Evolutionary conservation across 2,113 vertebrate species (phyloP), one percentile per base, ranked within the genome.

Genomic region (Narcine bancroftii): DNA sequence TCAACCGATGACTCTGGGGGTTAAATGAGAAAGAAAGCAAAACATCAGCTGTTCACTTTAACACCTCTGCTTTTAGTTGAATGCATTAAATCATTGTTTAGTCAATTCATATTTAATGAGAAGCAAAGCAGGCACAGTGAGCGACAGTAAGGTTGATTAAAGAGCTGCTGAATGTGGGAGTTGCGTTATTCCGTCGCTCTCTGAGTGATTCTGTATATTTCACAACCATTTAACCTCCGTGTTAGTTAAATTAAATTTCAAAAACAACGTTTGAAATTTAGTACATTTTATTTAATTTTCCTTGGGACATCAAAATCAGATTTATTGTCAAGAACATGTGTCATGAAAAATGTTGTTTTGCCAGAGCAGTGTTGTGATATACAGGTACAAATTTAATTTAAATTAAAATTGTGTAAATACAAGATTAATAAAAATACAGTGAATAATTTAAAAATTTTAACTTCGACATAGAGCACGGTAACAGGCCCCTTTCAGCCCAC

Each of bases 61-160:
- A 33, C 26, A 36, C 53, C 53, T 36, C n/a, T 87, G 33, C 11
- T 60, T 53, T 60, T 60, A 63, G 13, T 60, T 87, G 60, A 87
- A 60, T 60, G 53, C 7, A 56, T 60, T 36, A 87, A n/a, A 87
- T 87, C 53, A 87, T 60, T 87, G 81, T 87, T 87, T 63, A 87
- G 81, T 87, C 81, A 87, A 87, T 87, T 36, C 33, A 19, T 60
- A 87, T 63, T 17, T 87, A 63, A 87, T 87, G 15, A 17, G 60
- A 60, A 63, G 33, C 36, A 21, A 60, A 36, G 36, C 53, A 72
- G 33, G 13, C 71, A 53, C 79, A 85, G 15, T 85, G 53, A 87
- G 81, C 19, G 33, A 60, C 60, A n/a, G 36, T 87, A 39, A 60
- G 33, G 56, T 17, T 87, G 50, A n/a, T 33, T 85, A 85, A 60